phyloP scores from a whole-genome alignment of 1,140 invertebrate genomes.

The Leptopilina boulardi region DNA sequence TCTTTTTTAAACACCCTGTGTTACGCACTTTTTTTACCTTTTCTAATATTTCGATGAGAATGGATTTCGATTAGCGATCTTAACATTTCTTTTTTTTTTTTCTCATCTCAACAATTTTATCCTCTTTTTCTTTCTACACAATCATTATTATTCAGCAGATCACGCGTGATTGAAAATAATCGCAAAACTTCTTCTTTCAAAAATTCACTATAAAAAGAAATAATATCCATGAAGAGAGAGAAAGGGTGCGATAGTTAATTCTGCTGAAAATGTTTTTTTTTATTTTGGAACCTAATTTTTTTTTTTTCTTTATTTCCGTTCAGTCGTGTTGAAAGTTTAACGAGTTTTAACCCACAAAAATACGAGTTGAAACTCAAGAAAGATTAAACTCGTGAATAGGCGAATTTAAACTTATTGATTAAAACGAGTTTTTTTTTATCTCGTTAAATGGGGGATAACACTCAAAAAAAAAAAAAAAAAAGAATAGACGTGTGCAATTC shows the following conservation, averaged over 20 bases:
- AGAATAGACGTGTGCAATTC: neutral
- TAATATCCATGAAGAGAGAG: neutral
- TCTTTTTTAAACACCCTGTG: constrained; percentile 46
- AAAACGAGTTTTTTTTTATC: too few relatives aligned
- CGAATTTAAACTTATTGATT: neutral
- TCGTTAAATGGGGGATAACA: too few relatives aligned
- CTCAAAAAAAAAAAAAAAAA: too few relatives aligned
- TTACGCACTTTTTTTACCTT: constrained; percentile 35
- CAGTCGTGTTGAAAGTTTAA: too few relatives aligned
- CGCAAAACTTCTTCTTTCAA: neutral
- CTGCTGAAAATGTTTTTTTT: constrained; percentile 5
- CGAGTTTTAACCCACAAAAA: too few relatives aligned
- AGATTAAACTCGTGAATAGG: neutral
- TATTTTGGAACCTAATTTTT: neutral
- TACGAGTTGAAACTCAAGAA: neutral
- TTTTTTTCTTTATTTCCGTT: too few relatives aligned
- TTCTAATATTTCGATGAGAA: constrained; percentile 40
- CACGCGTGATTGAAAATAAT: neutral
- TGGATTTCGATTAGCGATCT: neutral
- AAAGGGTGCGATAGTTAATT: neutral
- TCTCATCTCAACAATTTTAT: neutral
- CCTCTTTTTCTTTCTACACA: neutral
- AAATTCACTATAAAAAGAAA: constrained; percentile 26
- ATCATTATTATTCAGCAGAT: constrained; percentile 4
- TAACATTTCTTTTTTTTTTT: neutral